Conservation (phyloP, 2,797 vertebrate species). For the Poecilia picta region DNA sequence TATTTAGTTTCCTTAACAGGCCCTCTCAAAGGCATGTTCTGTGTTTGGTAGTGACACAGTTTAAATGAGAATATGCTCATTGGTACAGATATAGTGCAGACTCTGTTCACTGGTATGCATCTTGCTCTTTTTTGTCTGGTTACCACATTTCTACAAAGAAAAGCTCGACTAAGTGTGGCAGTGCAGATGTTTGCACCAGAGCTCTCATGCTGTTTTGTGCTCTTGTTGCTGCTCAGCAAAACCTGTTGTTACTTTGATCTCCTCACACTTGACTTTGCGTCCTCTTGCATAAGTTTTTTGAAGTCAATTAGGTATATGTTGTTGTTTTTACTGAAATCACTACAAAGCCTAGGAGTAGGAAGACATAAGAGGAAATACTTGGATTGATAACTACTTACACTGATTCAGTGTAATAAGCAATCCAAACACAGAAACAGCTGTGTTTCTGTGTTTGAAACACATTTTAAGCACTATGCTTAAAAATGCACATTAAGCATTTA, state of each 20-base stretch:
- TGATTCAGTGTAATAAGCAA: background rate
- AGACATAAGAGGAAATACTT: background rate
- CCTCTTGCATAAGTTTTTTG: background rate
- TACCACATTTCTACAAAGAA: background rate
- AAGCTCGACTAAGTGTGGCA: background rate
- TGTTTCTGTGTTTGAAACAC: background rate
- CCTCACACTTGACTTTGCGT: background rate
- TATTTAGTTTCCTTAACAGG: background rate
- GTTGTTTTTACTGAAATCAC: background rate
- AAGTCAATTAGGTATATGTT: background rate
- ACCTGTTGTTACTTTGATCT: background rate
- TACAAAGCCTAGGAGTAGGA: background rate
- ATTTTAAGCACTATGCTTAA: background rate
- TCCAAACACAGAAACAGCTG: background rate
- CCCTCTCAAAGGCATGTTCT: background rate
- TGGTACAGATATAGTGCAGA: background rate
- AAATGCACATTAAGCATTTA: background rate
- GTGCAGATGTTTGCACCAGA: background rate
- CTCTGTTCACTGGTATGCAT: background rate
- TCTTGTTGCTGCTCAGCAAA: background rate
- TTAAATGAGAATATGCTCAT: background rate
- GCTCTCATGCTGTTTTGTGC: background rate
- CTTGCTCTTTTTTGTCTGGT: background rate
- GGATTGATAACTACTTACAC: background rate
- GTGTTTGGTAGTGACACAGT: background rate